phyloP scores from a whole-genome alignment of 2,888 invertebrate genomes.

The Neelides folsomi region DNA sequence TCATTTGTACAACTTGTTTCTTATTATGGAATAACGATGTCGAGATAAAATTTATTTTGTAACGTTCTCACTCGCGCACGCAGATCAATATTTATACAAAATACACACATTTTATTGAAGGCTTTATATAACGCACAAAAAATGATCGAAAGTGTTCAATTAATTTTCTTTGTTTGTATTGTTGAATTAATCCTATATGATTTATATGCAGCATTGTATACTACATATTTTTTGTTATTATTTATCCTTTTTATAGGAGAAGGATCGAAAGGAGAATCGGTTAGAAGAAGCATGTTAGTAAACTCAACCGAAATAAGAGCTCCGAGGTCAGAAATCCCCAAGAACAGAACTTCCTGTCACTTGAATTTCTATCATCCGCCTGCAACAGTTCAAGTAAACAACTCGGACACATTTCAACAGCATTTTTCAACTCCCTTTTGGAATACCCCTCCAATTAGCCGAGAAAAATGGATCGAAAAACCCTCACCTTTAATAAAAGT shows the following conservation, averaged over 20 bases:
- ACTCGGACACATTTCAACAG: conserved; percentile 3
- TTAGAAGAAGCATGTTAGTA: conserved; percentile 4
- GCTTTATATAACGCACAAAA: no score
- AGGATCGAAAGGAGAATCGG: conserved; percentile 6
- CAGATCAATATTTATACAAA: no score
- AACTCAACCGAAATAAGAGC: conserved; percentile 11
- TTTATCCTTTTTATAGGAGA: conserved; percentile 9
- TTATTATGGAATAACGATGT: no score
- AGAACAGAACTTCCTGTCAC: conserved; percentile 17
- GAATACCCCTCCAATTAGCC: background rate
- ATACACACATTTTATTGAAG: no score
- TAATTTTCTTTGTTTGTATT: no score
- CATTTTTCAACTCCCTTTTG: background rate
- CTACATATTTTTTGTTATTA: no score
- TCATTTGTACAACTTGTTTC: no score
- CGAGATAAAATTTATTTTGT: no score
- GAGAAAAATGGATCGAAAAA: background rate
- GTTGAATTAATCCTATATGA: no score
- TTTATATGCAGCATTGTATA: no score
- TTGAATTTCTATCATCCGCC: conserved; percentile 12
- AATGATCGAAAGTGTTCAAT: no score
- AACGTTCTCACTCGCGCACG: no score
- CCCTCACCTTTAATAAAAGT: conserved; percentile 4
- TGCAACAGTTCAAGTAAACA: background rate
- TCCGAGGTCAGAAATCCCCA: conserved; percentile 12